Evolutionary conservation across 2,113 vertebrate genomes (phyloP).

Genomic region (Peromyscus californicus): DNA sequence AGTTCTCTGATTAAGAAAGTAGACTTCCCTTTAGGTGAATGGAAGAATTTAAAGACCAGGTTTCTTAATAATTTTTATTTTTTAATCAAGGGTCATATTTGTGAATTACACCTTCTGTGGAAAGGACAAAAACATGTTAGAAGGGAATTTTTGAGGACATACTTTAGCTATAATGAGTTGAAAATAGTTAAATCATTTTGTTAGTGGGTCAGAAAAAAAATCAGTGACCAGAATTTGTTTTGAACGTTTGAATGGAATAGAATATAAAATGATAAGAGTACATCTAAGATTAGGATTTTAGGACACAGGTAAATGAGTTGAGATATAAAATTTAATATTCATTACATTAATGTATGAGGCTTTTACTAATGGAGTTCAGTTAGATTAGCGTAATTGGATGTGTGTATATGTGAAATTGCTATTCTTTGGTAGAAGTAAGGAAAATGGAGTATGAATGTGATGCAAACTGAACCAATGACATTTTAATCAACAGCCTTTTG

Average conservation of each 20-base stretch:
- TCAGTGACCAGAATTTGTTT: background rate
- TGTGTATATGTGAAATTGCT: background rate
- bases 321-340: conserved; percentile 27
- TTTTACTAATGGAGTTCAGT: conserved; percentile 10
- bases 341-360: background rate
- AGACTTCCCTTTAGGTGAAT: background rate
- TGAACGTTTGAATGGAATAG: background rate
- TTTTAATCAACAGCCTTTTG: background rate
- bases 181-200: background rate
- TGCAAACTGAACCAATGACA: background rate
- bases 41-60: background rate
- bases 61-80: background rate
- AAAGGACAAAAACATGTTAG: background rate
- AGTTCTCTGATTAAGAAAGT: background rate
- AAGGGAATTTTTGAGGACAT: background rate
- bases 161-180: background rate
- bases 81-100: background rate
- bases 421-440: background rate
- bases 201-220: background rate
- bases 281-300: background rate
- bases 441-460: conserved; percentile 1
- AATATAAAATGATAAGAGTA: background rate
- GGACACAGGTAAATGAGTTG: background rate
- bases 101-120: background rate
- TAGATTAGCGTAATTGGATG: background rate